Conservation (phyloP, 2,113 vertebrate genomes). For the Rattus norvegicus region DNA sequence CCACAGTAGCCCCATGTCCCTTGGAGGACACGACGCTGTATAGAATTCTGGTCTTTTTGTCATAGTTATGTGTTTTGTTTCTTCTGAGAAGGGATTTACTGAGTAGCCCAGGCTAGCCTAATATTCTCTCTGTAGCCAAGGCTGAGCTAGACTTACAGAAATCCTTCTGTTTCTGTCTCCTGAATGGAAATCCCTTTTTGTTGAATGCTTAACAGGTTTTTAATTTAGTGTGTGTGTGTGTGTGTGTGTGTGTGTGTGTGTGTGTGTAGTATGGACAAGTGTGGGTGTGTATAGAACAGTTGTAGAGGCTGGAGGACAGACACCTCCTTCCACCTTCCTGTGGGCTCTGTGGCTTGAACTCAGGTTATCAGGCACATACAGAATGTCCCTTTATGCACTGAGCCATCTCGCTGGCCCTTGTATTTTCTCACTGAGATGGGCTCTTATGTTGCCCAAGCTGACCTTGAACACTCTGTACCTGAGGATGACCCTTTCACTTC, state of each 20-base stretch:
- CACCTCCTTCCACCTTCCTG: neutral
- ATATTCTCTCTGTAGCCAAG: neutral
- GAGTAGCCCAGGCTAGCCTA: neutral
- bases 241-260: neutral
- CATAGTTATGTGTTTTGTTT: neutral
- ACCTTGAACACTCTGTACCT: neutral
- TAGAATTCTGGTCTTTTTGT: neutral
- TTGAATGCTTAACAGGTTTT: neutral
- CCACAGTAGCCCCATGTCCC: neutral
- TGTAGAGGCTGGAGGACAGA: neutral
- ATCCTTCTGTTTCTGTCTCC: neutral
- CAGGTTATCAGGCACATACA: neutral
- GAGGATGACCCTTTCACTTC: neutral
- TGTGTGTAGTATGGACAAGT: neutral
- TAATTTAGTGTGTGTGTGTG: neutral
- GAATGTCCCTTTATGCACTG: neutral
- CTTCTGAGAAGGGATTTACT: neutral
- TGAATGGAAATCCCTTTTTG: neutral
- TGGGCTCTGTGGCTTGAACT: neutral
- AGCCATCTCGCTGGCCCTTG: neutral
- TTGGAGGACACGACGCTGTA: fast-evolving
- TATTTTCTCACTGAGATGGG: neutral
- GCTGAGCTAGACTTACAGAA: neutral
- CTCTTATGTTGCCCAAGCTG: neutral
- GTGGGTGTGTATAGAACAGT: neutral